These are phyloP conservation scores for Thermophis baileyi DNA, from an alignment of 2,113 vertebrate genomes.

Conservation along the genomic window DNA sequence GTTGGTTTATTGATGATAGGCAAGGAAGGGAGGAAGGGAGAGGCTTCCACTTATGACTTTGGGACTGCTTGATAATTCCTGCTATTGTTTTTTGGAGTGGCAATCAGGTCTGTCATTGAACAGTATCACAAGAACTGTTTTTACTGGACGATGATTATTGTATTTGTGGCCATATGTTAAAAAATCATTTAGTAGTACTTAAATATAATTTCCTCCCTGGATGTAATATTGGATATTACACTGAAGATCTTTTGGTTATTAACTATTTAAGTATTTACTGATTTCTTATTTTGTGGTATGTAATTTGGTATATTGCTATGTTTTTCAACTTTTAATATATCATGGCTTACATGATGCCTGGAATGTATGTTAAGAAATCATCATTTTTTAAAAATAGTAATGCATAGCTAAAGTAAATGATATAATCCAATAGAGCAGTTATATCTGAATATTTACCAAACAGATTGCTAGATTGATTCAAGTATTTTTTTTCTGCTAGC, in stretches of 20 bases:
- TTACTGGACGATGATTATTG: background rate
- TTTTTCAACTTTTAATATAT: background rate
- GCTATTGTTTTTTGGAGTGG: background rate
- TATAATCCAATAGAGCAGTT: background rate
- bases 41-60: slow-evolving; percentile 28
- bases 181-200: slow-evolving; percentile 1
- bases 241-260: background rate
- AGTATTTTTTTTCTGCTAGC: background rate
- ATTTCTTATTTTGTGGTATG: background rate
- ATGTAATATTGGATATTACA: background rate
- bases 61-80: slow-evolving; percentile 4
- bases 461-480: background rate
- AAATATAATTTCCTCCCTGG: background rate
- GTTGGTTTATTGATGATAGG: slow-evolving; percentile 29
- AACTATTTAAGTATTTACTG: background rate
- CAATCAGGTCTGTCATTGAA: background rate
- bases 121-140: background rate
- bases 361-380: background rate
- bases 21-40: slow-evolving; percentile 53
- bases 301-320: background rate
- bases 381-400: background rate
- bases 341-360: background rate
- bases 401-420: background rate
- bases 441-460: background rate
- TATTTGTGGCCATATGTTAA: background rate